Base-by-base conservation (phyloP, 2,888 invertebrate genomes). In the Cyclophora albipunctata region DNA sequence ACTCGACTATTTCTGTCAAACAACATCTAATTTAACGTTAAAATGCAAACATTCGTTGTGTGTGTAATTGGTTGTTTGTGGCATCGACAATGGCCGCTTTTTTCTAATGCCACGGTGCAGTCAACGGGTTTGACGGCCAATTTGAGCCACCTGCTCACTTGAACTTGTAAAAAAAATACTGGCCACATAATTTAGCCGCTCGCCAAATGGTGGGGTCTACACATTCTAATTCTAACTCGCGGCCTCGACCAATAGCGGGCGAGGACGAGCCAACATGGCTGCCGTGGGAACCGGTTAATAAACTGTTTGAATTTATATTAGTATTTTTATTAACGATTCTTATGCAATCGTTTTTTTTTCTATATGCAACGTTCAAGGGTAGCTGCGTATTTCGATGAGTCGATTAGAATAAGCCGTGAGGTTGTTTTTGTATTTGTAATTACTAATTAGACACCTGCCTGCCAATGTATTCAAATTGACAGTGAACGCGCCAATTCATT, bases 281-380 rank as follows among this genome's bases (percentile, higher is more conserved):
- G 80, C 78, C 85, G 86, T 87, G 87, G 84, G 87, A 87, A 87
- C 85, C 85, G 82, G 84, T 85, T 88, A 83, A 86, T 86, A 81
- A 85, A 75, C 81, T 77, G 82, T 87, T 88, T 85, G 86, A 86
- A 86, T 86, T 87, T 86, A 87, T 84, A 87, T 87, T 86, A 82
- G 82, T 79, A 82, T 87, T 87, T 87, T 87, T 85, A 82, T 78
- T 79, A 81, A 78, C 78, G 75, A 74, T 72, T 80, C 69, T 72
- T 76, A 78, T 80, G 83, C 81, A 81, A 85, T 84, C 67, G 77
- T 60, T 71, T 70, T 76, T 75, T 79, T 75, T 75, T 69, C 65
- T 63, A 67, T 67, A 54, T 67, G 69, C 67, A 62, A 64, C 60
- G 60, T 50, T 45, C 40, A 51, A 54, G 52, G 44, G 37, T 50